Percentiles rank a stretch among this genome's conserved stretches.
phyloP scores from a whole-genome alignment of 2,113 vertebrate genomes.

The Octodon degus region DNA sequence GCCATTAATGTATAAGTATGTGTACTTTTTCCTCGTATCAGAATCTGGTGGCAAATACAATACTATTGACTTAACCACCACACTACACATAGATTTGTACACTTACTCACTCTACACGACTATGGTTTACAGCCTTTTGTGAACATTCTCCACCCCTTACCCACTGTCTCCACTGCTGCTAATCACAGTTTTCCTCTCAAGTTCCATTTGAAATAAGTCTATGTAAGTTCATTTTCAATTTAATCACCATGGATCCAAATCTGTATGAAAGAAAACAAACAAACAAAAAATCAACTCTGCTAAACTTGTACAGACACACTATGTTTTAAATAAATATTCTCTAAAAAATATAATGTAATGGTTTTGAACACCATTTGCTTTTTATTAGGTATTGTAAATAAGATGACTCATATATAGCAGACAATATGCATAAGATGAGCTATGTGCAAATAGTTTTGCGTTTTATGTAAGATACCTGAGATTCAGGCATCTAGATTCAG shows the following conservation, averaged over 20 bases:
- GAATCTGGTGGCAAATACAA: background rate
- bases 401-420: background rate
- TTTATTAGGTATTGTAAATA: background rate
- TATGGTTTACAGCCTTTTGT: background rate
- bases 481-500: background rate
- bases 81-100: background rate
- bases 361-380: background rate
- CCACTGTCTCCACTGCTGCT: background rate
- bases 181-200: background rate
- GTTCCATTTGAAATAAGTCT: rapidly evolving
- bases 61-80: background rate
- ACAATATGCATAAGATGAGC: no score
- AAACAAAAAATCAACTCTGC: background rate
- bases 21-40: background rate
- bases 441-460: background rate
- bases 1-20: background rate
- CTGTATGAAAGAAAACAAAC: background rate
- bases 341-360: background rate
- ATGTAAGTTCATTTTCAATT: background rate
- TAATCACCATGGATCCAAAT: background rate
- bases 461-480: background rate
- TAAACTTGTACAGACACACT: background rate
- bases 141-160: background rate
- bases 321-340: background rate
- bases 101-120: background rate